Conservation (phyloP, 2,888 invertebrate species). For the Mythimna albipuncta region DNA sequence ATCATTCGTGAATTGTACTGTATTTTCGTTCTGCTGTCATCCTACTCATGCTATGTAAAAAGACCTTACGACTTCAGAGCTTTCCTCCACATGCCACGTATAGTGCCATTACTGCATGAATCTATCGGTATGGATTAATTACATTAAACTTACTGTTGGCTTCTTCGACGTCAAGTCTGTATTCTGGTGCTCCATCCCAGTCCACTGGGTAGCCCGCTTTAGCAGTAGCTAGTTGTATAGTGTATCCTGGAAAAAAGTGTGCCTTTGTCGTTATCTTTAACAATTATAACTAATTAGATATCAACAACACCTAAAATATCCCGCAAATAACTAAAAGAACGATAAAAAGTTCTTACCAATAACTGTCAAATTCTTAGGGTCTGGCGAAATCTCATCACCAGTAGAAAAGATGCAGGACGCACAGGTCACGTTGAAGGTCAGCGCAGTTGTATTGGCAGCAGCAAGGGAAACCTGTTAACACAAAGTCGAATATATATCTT, state of each 20-base stretch:
- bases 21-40: too few species aligned
- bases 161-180: constrained; percentile 69
- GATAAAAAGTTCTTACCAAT: constrained; percentile 70
- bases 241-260: constrained; percentile 75
- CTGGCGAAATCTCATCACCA: constrained; percentile 71
- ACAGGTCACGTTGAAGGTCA: constrained; percentile 83
- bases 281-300: neutral
- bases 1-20: too few species aligned
- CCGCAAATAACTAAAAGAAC: too few species aligned
- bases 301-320: neutral
- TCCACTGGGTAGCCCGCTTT: constrained; percentile 74
- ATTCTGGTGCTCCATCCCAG: constrained; percentile 76
- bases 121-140: neutral
- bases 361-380: constrained; percentile 79
- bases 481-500: neutral
- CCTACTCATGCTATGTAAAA: too few species aligned
- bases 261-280: too few species aligned
- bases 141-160: constrained; percentile 69
- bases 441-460: constrained; percentile 66
- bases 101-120: neutral
- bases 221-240: constrained; percentile 77
- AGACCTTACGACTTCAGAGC: neutral
- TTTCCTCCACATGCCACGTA: neutral
- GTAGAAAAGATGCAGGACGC: constrained; percentile 74
- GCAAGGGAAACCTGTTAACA: constrained; percentile 71